phyloP scores from a whole-genome alignment of 2,113 vertebrate genomes.

The Bostrychus sinensis region DNA sequence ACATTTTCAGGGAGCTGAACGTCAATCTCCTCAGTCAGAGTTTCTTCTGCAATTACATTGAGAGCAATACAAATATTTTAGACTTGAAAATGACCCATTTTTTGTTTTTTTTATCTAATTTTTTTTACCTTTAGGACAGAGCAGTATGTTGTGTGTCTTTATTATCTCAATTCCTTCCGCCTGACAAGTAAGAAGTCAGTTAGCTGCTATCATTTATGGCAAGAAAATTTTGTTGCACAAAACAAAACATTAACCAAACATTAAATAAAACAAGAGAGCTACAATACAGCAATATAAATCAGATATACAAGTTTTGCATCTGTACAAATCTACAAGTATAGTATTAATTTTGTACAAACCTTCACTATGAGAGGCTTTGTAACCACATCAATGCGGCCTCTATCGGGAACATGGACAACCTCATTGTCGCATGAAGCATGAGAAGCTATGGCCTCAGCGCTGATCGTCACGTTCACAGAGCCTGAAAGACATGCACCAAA shows the following conservation, averaged over 20 bases:
- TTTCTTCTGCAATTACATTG: constrained; percentile 41
- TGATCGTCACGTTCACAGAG: constrained; percentile 78
- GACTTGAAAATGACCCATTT: background rate
- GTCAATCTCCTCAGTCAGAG: constrained; percentile 49
- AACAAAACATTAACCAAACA: too few species aligned
- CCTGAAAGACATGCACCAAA: constrained; percentile 57
- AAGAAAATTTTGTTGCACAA: too few species aligned
- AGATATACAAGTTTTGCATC: too few species aligned
- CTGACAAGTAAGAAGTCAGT: constrained; percentile 31
- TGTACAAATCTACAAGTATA: background rate
- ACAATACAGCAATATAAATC: too few species aligned
- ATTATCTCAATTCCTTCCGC: constrained; percentile 66
- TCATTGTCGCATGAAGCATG: constrained; percentile 73
- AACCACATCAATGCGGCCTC: constrained; percentile 80
- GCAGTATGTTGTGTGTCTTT: constrained; percentile 59
- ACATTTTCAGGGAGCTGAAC: constrained; percentile 59
- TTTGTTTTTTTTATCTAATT: too few species aligned
- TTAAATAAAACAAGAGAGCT: too few species aligned
- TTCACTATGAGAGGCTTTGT: constrained; percentile 81
- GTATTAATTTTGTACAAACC: constrained; percentile 65
- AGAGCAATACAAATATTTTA: constrained; percentile 15
- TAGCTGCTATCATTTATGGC: background rate
- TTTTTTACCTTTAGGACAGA: constrained; percentile 69
- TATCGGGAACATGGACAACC: constrained; percentile 77
- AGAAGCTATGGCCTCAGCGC: constrained; percentile 78